These are phyloP conservation scores for Conops quadrifasciatus DNA, from an alignment of 2,888 invertebrate species.

Conservation along the genomic window DNA sequence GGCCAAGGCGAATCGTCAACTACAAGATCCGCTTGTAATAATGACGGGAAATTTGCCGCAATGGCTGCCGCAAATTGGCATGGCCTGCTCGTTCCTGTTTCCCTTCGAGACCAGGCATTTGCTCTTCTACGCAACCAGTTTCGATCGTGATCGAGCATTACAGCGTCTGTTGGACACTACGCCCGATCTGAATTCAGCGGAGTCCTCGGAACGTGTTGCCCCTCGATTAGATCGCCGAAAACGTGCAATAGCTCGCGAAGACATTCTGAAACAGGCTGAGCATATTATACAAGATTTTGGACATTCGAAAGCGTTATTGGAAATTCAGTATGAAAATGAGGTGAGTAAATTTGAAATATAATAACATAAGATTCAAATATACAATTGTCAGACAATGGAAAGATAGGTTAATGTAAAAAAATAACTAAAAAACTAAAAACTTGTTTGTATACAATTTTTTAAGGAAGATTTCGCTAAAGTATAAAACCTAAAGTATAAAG, in stretches of 20 bases:
- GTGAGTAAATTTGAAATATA: slow-evolving; percentile 44
- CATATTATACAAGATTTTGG: slow-evolving; percentile 93
- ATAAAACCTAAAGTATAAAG: no score
- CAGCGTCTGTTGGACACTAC: slow-evolving; percentile 93
- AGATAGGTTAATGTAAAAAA: no score
- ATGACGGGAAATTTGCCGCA: slow-evolving; percentile 98
- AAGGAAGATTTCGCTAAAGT: no score
- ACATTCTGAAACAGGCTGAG: slow-evolving; percentile 94
- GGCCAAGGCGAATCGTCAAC: slow-evolving; percentile 95
- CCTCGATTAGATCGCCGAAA: slow-evolving; percentile 93
- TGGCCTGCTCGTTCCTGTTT: slow-evolving; percentile 92
- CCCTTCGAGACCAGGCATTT: slow-evolving; percentile 98
- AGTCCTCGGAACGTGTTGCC: slow-evolving; percentile 88
- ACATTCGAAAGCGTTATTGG: slow-evolving; percentile 88
- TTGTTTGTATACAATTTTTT: no score
- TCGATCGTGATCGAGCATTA: slow-evolving; percentile 96
- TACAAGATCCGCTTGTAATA: slow-evolving; percentile 97
- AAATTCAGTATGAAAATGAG: slow-evolving; percentile 72
- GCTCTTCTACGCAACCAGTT: slow-evolving; percentile 95
- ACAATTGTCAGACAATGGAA: no score
- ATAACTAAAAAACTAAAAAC: no score
- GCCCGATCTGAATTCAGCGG: slow-evolving; percentile 82
- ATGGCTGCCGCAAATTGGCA: slow-evolving; percentile 92
- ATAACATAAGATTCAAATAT: no score
- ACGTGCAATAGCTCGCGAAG: slow-evolving; percentile 87